Evolutionary conservation across 2,888 invertebrate genomes (phyloP), one percentile per base, ranked within the genome.

Genomic region (Hyposoter didymator): DNA sequence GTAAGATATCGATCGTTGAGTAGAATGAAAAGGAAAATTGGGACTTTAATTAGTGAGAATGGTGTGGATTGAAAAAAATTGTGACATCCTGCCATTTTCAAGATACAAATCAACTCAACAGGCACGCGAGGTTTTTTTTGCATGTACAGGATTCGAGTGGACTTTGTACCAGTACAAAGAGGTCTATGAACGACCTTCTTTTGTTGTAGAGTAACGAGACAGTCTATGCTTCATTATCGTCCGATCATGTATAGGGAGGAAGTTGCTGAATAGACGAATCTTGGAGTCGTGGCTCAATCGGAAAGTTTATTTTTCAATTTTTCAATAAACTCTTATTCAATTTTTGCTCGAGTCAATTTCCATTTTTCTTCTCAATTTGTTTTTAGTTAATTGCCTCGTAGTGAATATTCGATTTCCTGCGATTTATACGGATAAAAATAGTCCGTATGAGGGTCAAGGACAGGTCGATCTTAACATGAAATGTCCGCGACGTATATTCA

Each of bases 121-220:
- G 55, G 55, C 78, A 67, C 69, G 69, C 67, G 55, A 69, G 43
- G 45, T 52, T 52, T 55, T 43, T 55, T 28, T 47, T 22, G 7
- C 66, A 17, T 14, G 43, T 28, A 22, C n/a, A 47, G 12, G 74
- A 75, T 75, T 28, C 10, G 8, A 32, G n/a, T 12, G 47, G 28
- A 64, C 52, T 22, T 39, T 39, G n/a, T 12, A 59, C 22, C 55
- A 55, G 52, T 17, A 17, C 45, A 35, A 14, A 39, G 55, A 45
- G 78, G 78, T 78, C 62, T 47, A 70, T 19, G 70, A 62, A 78
- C 69, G 78, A 47, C 78, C 78, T 78, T 78, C 59, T 70, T 78
- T 69, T 43, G 35, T 32, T 17, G 12, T 17, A 22, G 39, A 52
- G 32, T 52, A 55, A 67, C 69, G 69, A 70, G 78, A 55, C 22